Evolutionary conservation across 2,888 invertebrate genomes (phyloP), one percentile per base, ranked within the genome.

Genomic region (Tortricodes alternella): DNA sequence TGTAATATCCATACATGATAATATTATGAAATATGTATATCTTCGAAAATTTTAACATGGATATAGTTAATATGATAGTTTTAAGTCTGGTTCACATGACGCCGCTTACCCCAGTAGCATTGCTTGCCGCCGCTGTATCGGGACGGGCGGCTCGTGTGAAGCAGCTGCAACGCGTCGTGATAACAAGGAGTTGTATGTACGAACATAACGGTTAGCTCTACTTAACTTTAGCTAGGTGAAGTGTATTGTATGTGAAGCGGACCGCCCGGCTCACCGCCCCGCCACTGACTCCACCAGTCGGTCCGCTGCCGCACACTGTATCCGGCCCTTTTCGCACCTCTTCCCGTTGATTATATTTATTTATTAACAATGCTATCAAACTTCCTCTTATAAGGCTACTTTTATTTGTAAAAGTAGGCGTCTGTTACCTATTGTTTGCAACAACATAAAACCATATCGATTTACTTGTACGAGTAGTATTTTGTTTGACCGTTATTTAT

Each of bases 401-500:
- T 29, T 62, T 58, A 59, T 62, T 57, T 61, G 55, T 55, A 55
- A 60, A 64, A 64, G 37, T 62, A 62, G 59, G 50, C 57, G 46
- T 58, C 60, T 60, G 57, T 62, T 59, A 53, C 51, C 53, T 50
- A 43, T 51, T 53, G 29, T 59, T 76, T 74, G 78, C 83, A 80
- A 82, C 81, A 78, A 79, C 81, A 79, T 83, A 79, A 79, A 85
- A 84, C 85, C 83, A 85, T 83, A 82, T 80, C 83, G 73, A 84
- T 79, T 80, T 77, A 75, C 72, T 71, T 80, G 77, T 85, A 83
- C 75, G 74, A 79, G 83, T 88, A 85, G 86, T 82, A 82, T 82
- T 87, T 84, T 77, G 78, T 83, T 86, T 85, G 80, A 83, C 72
- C 83, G 82, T 85, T 78, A 87, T 85, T 85, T 84, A 85, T 85